Percentiles rank a stretch among this genome's conserved stretches.
phyloP scores from a whole-genome alignment of 2,797 vertebrate species.

The Hybognathus amarus region DNA sequence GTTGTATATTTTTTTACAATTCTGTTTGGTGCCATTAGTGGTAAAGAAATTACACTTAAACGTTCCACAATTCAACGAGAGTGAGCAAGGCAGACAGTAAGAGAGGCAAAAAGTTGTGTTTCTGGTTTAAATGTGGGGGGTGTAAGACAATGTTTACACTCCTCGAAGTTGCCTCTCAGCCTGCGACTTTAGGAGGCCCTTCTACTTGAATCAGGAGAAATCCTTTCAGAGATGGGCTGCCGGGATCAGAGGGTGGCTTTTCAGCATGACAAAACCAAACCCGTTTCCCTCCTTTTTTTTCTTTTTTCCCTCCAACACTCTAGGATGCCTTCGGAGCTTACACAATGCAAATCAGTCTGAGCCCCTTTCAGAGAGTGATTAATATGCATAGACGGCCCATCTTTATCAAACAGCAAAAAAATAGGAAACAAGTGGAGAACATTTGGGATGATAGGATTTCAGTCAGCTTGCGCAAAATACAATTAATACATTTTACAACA shows the following conservation, averaged over 20 bases:
- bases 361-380: slow-evolving; percentile 89
- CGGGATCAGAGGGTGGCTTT: slow-evolving; percentile 67
- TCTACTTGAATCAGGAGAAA: slow-evolving; percentile 77
- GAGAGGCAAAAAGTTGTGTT: slow-evolving; percentile 30
- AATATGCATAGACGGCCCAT: slow-evolving; percentile 89
- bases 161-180: slow-evolving; percentile 68
- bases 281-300: slow-evolving; percentile 63
- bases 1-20: not conserved
- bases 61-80: not conserved
- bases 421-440: slow-evolving; percentile 62
- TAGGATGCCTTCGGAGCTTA: slow-evolving; percentile 78
- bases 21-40: not conserved
- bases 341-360: slow-evolving; percentile 89
- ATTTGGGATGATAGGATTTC: slow-evolving; percentile 41
- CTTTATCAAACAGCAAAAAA: slow-evolving; percentile 74
- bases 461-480: slow-evolving; percentile 46
- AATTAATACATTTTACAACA: slow-evolving; percentile 43
- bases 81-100: not conserved
- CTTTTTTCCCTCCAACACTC: slow-evolving; percentile 72
- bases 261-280: slow-evolving; percentile 80
- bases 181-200: slow-evolving; percentile 71
- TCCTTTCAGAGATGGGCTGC: slow-evolving; percentile 55
- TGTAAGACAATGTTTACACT: slow-evolving; percentile 62
- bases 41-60: not conserved
- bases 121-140: slow-evolving; percentile 29